A percentile compares a stretch with the other conserved stretches of the same genome.
phyloP scores from a whole-genome alignment of 2,888 invertebrate species.

The Rhogogaster chlorosoma region DNA sequence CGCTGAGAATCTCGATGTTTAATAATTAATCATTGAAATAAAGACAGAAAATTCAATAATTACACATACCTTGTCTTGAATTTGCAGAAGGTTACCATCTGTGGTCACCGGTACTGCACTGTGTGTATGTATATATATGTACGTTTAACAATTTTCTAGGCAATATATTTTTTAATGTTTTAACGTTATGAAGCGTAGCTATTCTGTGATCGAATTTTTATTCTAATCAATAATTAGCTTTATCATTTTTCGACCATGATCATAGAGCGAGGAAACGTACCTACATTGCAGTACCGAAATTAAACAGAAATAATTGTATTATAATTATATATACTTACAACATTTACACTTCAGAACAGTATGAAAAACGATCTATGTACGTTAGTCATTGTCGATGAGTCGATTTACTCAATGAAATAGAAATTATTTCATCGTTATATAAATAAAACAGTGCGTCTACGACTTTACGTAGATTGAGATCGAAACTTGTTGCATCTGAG shows the following conservation, averaged over 20 bases:
- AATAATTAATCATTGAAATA: neutral
- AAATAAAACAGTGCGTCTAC: neutral
- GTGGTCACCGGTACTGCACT: neutral
- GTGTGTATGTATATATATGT: neutral
- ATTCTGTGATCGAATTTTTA: slow-evolving; percentile 10
- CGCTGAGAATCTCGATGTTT: slow-evolving; percentile 32
- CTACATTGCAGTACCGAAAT: slow-evolving; percentile 20
- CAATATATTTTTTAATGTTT: slow-evolving; percentile 17
- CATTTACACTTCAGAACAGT: neutral
- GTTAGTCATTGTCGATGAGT: slow-evolving; percentile 26
- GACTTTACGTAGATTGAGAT: neutral
- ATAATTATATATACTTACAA: neutral
- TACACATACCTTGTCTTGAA: neutral
- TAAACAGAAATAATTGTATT: neutral
- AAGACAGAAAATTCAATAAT: neutral
- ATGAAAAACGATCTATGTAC: neutral
- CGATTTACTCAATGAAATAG: neutral
- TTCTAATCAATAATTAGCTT: neutral
- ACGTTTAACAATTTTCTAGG: neutral
- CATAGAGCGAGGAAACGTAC: neutral
- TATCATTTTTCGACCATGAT: neutral
- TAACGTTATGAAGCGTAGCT: slow-evolving; percentile 8
- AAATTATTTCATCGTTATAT: neutral
- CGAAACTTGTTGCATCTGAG: neutral
- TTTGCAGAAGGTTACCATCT: neutral